A percentile compares a stretch with the other conserved stretches of the same genome.
Conservation (phyloP, 2,888 invertebrate species). For the Achlya flavicornis region DNA sequence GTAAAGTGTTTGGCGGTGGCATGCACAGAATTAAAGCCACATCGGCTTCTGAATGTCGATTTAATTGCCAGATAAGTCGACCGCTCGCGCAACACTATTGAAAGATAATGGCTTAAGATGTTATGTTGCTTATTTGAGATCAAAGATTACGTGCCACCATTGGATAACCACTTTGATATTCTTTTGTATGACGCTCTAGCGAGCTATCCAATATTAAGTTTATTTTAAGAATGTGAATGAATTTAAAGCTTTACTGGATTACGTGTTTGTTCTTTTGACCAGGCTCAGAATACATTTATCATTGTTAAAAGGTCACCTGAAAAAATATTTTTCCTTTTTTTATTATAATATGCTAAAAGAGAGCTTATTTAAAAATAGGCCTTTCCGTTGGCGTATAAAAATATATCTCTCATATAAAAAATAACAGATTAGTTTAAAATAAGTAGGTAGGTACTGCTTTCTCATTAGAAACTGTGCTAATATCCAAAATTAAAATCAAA, state of each 20-base stretch:
- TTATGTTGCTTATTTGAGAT: slow-evolving; percentile 74
- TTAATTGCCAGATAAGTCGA: slow-evolving; percentile 82
- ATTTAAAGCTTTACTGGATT: slow-evolving; percentile 18
- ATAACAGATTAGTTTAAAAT: no score
- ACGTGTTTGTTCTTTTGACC: slow-evolving; percentile 10
- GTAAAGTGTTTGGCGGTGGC: slow-evolving; percentile 76
- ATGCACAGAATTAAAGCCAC: slow-evolving; percentile 74
- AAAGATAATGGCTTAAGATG: slow-evolving; percentile 79
- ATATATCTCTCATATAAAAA: no score
- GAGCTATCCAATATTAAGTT: slow-evolving; percentile 8
- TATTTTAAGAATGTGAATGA: slow-evolving; percentile 6
- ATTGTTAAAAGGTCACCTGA: background rate
- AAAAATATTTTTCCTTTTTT: background rate
- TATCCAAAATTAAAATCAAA: background rate
- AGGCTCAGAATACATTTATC: background rate
- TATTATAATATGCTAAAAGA: background rate
- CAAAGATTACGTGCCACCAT: slow-evolving; percentile 45
- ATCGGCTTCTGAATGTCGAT: slow-evolving; percentile 83
- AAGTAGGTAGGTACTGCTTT: no score
- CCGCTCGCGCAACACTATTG: slow-evolving; percentile 73
- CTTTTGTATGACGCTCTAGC: slow-evolving; percentile 21
- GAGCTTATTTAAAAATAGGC: no score
- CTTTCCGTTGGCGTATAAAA: no score
- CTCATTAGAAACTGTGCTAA: no score
- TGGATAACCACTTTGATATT: slow-evolving; percentile 19